Conservation (phyloP, 2,113 vertebrate genomes). For the Otocyon megalotis region DNA sequence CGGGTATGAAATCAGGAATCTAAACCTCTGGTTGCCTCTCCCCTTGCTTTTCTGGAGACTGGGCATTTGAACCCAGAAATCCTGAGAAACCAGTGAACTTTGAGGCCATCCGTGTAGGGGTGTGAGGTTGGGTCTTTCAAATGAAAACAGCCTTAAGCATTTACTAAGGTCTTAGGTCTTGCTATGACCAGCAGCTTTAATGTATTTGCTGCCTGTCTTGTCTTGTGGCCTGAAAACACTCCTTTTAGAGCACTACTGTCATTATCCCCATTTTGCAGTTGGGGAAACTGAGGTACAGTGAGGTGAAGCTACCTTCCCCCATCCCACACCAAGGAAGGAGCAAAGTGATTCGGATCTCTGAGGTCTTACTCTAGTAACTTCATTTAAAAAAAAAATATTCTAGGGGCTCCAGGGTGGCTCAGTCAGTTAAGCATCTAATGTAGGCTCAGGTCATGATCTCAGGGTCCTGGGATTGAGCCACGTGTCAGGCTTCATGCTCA, state of each 20-base stretch:
- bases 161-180: not conserved
- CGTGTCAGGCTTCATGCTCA: not conserved
- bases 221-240: not conserved
- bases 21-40: not conserved
- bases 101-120: not conserved
- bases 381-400: not conserved
- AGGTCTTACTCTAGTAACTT: not conserved
- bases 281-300: not conserved
- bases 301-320: not conserved
- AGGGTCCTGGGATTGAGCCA: not conserved
- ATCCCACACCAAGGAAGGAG: not conserved
- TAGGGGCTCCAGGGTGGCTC: not conserved
- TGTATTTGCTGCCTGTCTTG: accelerated
- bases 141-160: not conserved
- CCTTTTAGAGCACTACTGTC: not conserved
- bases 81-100: not conserved
- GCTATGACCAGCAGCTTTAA: not conserved
- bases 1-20: not conserved
- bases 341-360: not conserved
- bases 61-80: not conserved
- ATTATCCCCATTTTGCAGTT: not conserved
- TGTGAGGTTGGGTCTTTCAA: not conserved
- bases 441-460: not conserved
- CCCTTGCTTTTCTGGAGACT: not conserved
- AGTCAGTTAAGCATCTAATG: not conserved